Conservation (phyloP, 2,113 vertebrate species). For the Oxygymnocypris stewartii region DNA sequence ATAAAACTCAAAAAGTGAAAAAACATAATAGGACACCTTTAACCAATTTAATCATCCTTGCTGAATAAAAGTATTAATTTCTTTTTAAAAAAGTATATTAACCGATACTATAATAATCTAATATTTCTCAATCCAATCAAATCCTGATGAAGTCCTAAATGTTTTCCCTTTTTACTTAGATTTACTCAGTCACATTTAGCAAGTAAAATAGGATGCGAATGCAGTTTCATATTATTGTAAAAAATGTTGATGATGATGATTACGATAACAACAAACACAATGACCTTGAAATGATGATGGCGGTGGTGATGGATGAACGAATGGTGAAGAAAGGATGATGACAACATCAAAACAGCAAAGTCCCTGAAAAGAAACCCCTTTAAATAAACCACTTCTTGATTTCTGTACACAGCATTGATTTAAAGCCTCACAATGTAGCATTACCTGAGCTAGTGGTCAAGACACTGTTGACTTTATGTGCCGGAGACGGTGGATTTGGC, state of each 20-base stretch:
- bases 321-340: conserved; percentile 3
- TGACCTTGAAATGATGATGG: conserved; percentile 47
- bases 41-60: not conserved
- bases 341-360: conserved; percentile 33
- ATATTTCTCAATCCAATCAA: not conserved
- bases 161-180: not conserved
- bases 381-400: conserved; percentile 40
- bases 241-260: conserved; percentile 16
- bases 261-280: conserved; percentile 28
- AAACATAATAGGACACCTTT: too few species aligned
- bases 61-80: not conserved
- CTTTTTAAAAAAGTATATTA: not conserved
- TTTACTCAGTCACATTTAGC: not conserved
- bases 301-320: conserved; percentile 39
- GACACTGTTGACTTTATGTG: conserved; percentile 66
- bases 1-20: too few species aligned
- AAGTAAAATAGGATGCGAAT: not conserved
- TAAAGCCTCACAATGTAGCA: not conserved
- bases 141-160: not conserved
- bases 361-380: conserved; percentile 42
- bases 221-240: conserved; percentile 4
- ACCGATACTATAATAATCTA: not conserved
- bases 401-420: conserved; percentile 1
- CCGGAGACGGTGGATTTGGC: conserved; percentile 57
- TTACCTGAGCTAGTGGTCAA: conserved; percentile 79